Base-by-base conservation (phyloP, 2,113 vertebrate genomes). In the Dicentrarchus labrax region DNA sequence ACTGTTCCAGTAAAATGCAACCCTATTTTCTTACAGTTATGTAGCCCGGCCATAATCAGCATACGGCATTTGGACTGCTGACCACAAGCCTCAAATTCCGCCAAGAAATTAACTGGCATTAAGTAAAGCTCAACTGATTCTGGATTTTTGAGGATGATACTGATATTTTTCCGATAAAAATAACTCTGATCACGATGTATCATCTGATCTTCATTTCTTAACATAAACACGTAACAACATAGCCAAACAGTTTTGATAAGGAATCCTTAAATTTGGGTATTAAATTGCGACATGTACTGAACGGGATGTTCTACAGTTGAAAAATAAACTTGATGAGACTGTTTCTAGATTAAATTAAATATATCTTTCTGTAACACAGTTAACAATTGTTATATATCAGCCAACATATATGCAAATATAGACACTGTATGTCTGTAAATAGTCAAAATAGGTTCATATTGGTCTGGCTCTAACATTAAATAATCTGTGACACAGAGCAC, bases 1-100 rank as follows among this genome's bases (percentile, higher is more conserved):
- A 39, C 50, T 8, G 8, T 47, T 72, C 24, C 61, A 82, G 39
- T 61, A 7, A 57, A 82, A 74, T 24, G 19, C 67, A 75, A 13
- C 8, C 11, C 1, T 15, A 2, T 54, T 45, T 65, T 59, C 17
- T 65, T 30, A 12, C 38, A 72, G n/a, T 50, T 9, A 5, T 16
- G 45, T 24, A n/a, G 16, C 10, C 9, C 2, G 6, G 66, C 51
- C 24, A 54, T 45, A 24, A 71, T 45, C 4, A n/a, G 54, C 75
- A 78, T 11, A 45, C 48, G 64, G 22, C 21, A 24, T 75, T 68
- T 76, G 71, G 50, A 70, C 54, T 21, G 6, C 22, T 51, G 19
- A 56, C 61, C 62, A 51, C 54, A 66, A 41, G 15, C 36, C 21
- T 78, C 24, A 48, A 61, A 66, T 61, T 48, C 1, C 13, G 17